Conservation (phyloP, 2,888 invertebrate genomes). For the Chesias legatella region DNA sequence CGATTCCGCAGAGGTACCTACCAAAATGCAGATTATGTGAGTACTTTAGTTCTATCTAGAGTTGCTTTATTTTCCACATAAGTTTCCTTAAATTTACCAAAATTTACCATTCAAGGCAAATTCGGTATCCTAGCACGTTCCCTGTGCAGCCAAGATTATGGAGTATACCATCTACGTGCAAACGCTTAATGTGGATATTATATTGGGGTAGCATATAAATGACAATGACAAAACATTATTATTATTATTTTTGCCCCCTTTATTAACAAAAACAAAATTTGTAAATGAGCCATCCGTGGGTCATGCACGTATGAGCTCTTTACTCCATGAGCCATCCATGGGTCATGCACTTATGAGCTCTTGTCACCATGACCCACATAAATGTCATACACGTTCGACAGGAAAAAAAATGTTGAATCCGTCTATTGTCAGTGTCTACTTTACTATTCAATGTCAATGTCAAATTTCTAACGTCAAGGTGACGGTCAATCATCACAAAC, state of each 20-base stretch:
- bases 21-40: no score
- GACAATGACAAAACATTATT: slow-evolving; percentile 4
- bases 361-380: neutral
- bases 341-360: slow-evolving; percentile 1
- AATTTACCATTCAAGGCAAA: no score
- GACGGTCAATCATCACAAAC: slow-evolving; percentile 7
- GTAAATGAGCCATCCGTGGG: slow-evolving; percentile 4
- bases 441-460: slow-evolving; percentile 1
- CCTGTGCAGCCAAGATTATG: slow-evolving; percentile 5
- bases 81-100: no score
- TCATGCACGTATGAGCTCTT: neutral
- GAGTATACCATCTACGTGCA: slow-evolving; percentile 4
- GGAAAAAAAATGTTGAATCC: slow-evolving; percentile 1
- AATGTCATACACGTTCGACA: slow-evolving; percentile 1
- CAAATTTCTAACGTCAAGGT: slow-evolving; percentile 9
- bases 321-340: neutral
- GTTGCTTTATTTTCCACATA: no score
- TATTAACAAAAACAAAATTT: slow-evolving; percentile 4
- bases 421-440: slow-evolving; percentile 5
- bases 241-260: slow-evolving; percentile 3
- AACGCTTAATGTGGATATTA: slow-evolving; percentile 4
- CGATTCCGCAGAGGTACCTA: no score
- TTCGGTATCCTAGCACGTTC: no score
- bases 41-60: no score
- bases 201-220: slow-evolving; percentile 4